Evolutionary conservation across 2,888 invertebrate species (phyloP).

Genomic region (Drosophila robusta): DNA sequence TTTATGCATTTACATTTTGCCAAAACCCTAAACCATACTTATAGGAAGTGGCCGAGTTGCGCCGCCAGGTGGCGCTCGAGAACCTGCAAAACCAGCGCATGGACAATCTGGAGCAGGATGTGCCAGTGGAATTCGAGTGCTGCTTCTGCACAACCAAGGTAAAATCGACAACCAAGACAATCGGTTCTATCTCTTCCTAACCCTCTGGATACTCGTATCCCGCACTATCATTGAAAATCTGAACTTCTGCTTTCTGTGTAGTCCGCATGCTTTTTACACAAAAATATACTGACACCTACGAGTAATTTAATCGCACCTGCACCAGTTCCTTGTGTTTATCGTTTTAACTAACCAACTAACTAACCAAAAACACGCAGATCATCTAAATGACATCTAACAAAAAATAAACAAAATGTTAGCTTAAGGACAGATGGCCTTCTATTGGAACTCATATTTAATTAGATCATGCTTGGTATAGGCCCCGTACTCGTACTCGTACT

Average conservation of each 20-base stretch:
- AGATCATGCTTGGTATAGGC: constrained; percentile 41
- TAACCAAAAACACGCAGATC: constrained; percentile 23
- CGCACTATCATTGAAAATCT: constrained; percentile 16
- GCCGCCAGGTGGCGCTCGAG: constrained; percentile 85
- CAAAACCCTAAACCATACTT: constrained; percentile 74
- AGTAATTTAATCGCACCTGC: constrained; percentile 46
- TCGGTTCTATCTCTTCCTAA: constrained; percentile 41
- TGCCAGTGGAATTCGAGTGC: constrained; percentile 98
- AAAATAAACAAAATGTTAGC: constrained; percentile 6
- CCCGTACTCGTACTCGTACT: constrained; percentile 8
- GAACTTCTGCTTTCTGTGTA: constrained; percentile 49
- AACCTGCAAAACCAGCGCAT: constrained; percentile 85
- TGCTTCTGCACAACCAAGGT: constrained; percentile 98
- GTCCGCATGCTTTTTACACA: constrained; percentile 44
- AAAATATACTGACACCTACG: constrained; percentile 9
- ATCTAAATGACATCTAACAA: constrained; percentile 6
- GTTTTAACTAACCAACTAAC: constrained; percentile 23
- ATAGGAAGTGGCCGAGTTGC: constrained; percentile 85
- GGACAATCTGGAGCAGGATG: constrained; percentile 92
- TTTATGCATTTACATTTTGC: constrained; percentile 59
- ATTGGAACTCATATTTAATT: constrained; percentile 19
- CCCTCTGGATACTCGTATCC: constrained; percentile 2
- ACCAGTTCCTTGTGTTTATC: constrained; percentile 23
- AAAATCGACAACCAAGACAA: constrained; percentile 63
- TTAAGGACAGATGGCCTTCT: neutral